A percentile compares a stretch with the other conserved stretches of the same genome.
Evolutionary conservation across 1,140 invertebrate genomes (phyloP).

Genomic region (Brachionus angularis): DNA sequence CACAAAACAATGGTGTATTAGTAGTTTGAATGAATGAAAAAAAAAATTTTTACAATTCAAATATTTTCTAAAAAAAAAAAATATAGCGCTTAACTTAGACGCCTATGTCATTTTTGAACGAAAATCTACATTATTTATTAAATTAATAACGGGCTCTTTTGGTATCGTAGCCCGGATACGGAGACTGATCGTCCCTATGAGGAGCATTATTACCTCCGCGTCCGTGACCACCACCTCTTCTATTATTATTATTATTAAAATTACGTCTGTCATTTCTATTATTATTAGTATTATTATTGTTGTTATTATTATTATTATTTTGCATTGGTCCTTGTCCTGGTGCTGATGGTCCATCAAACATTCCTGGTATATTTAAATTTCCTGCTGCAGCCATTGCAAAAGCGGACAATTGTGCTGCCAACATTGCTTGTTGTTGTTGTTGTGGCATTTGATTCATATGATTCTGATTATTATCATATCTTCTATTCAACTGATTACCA

Average conservation of each 20-base stretch:
- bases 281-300: too few relatives aligned
- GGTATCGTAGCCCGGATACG: conserved; percentile 10
- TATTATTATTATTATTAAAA: too few relatives aligned
- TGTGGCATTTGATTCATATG: conserved; percentile 28
- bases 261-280: conserved; percentile 29
- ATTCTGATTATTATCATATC: not conserved
- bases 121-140: conserved; percentile 5
- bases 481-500: not conserved
- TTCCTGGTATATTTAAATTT: too few relatives aligned
- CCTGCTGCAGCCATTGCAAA: conserved; percentile 42
- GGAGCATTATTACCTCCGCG: not conserved
- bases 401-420: conserved; percentile 30
- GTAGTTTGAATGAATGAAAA: too few relatives aligned
- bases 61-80: too few relatives aligned
- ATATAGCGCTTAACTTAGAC: too few relatives aligned
- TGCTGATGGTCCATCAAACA: not conserved
- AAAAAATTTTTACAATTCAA: too few relatives aligned
- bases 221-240: conserved; percentile 9
- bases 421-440: conserved; percentile 32
- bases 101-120: too few relatives aligned
- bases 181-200: conserved; percentile 7
- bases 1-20: too few relatives aligned
- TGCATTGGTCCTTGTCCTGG: too few relatives aligned
- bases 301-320: too few relatives aligned
- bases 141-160: conserved; percentile 33